A percentile compares a stretch with the other conserved stretches of the same genome.
Evolutionary conservation across 2,797 vertebrate species (phyloP).

Genomic region (Microctenopoma steveboyesi): DNA sequence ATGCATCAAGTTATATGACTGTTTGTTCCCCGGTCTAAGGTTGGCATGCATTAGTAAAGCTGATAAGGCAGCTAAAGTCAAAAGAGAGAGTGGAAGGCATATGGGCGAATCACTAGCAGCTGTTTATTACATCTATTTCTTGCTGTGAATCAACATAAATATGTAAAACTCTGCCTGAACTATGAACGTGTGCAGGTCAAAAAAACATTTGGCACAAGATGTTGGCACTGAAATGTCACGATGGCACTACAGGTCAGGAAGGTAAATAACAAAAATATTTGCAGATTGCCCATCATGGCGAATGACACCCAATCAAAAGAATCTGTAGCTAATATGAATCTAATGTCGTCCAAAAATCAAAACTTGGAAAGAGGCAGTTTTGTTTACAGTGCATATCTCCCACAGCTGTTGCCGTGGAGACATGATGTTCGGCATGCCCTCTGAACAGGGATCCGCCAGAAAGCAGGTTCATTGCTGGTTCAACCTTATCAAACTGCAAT

Average conservation of each 20-base stretch:
- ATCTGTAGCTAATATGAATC: too few relatives aligned
- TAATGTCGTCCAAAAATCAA: neutral
- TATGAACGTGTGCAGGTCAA: constrained; percentile 33
- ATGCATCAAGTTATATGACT: constrained; percentile 21
- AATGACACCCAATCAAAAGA: neutral
- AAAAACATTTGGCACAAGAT: constrained; percentile 2
- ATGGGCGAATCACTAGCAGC: constrained; percentile 37
- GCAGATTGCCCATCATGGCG: constrained; percentile 4
- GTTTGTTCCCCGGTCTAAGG: constrained; percentile 8
- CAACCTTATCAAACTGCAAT: constrained; percentile 12
- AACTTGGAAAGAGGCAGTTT: constrained; percentile 2
- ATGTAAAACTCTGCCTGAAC: constrained; percentile 63
- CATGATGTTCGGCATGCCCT: constrained; percentile 8
- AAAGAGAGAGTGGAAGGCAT: constrained; percentile 54
- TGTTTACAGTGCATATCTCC: constrained; percentile 10
- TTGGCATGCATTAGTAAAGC: constrained; percentile 23
- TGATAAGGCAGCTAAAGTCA: constrained; percentile 63
- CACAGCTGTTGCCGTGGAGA: constrained; percentile 16
- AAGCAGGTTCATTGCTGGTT: constrained; percentile 31
- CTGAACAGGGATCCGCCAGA: constrained; percentile 6
- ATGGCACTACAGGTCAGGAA: constrained; percentile 39
- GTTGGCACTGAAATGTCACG: constrained; percentile 50
- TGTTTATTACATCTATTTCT: neutral
- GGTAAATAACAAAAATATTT: constrained; percentile 17
- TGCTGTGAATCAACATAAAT: constrained; percentile 13